A percentile compares a stretch with the other conserved stretches of the same genome.
Conservation (phyloP, 2,797 vertebrate genomes). For the Rhinoraja longicauda region DNA sequence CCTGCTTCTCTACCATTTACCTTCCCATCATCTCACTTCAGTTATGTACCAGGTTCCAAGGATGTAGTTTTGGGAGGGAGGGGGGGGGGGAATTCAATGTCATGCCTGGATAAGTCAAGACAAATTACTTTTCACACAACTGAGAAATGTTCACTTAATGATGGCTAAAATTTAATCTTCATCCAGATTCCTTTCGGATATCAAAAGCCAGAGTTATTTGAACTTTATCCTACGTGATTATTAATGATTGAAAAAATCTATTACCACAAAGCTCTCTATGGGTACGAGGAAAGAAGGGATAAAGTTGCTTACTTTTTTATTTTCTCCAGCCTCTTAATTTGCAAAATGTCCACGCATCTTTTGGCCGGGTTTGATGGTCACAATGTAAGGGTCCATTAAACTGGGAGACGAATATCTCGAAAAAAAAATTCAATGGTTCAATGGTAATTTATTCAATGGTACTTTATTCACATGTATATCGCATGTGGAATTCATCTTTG, state of each 20-base stretch:
- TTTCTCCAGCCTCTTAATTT: not conserved
- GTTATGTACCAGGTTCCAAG: not conserved
- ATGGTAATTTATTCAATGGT: too few relatives aligned
- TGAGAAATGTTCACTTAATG: not conserved
- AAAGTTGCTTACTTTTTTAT: not conserved
- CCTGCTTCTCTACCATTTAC: not conserved
- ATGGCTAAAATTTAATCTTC: not conserved
- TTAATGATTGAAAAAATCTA: not conserved
- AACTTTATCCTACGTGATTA: not conserved
- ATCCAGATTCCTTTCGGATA: not conserved
- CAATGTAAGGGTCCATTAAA: not conserved
- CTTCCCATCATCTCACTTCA: not conserved
- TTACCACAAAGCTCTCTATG: not conserved
- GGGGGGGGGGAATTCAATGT: not conserved
- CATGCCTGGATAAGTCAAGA: not conserved
- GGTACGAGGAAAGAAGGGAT: not conserved
- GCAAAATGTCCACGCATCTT: not conserved
- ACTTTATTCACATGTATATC: too few relatives aligned
- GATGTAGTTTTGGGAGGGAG: not conserved
- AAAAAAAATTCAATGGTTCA: not conserved
- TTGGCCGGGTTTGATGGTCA: not conserved
- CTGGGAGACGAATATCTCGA: not conserved
- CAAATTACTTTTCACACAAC: not conserved
- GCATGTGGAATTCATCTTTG: too few relatives aligned
- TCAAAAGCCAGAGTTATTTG: not conserved